Conservation (phyloP, 2,113 vertebrate species). For the Seriola rivoliana region DNA sequence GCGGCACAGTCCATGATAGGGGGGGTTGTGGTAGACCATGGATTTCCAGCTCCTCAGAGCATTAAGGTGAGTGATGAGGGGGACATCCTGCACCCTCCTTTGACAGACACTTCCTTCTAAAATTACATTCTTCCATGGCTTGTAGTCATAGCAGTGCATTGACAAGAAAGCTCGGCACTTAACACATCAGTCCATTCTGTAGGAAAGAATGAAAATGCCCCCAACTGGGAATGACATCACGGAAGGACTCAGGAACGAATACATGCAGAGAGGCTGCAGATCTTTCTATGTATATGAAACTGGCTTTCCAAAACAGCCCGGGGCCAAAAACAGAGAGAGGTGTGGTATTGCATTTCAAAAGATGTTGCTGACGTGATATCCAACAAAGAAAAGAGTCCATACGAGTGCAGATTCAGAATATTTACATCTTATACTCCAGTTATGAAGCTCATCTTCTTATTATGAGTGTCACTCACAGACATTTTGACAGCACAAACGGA, state of each 20-base stretch:
- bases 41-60: conserved; percentile 36
- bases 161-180: neutral
- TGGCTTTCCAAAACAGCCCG: conserved; percentile 27
- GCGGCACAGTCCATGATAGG: neutral
- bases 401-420: neutral
- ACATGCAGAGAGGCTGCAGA: neutral
- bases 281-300: neutral
- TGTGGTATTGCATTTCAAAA: neutral
- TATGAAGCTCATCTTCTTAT: neutral
- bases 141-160: conserved; percentile 6
- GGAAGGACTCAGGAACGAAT: conserved; percentile 9
- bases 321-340: conserved; percentile 6
- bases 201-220: conserved; percentile 29
- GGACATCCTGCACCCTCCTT: conserved; percentile 31
- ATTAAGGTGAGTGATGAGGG: conserved; percentile 44
- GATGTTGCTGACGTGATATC: neutral
- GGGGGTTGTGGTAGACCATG: neutral
- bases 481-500: neutral
- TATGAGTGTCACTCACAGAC: neutral
- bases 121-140: conserved; percentile 18
- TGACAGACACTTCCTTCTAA: conserved; percentile 39
- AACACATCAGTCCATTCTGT: conserved; percentile 10
- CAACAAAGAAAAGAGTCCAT: neutral
- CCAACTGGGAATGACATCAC: conserved; percentile 46
- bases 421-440: neutral